Evolutionary conservation across 2,797 vertebrate genomes (phyloP), one percentile per base, ranked within the genome.

Genomic region (Sorex maritimensis): DNA sequence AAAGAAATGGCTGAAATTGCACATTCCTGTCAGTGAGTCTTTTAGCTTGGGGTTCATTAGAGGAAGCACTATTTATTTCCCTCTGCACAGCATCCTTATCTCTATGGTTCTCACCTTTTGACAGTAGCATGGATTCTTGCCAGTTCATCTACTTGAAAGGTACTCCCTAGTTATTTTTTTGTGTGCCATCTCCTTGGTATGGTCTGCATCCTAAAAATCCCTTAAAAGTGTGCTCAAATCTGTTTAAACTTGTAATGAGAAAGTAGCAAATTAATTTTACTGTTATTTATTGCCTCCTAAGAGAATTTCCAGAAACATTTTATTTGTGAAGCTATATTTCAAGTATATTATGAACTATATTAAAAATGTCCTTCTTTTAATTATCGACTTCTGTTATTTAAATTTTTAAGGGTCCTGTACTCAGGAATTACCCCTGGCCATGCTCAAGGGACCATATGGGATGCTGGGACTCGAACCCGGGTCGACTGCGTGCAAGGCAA

Each of bases 261-360:
- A 95, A 90, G 58, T 19, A 63, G n/a, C 14, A 93, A 85, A 85
- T 92, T 81, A 65, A 52, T 69, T 88, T 87, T 88, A 46, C 83
- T 86, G 49, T 49, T 90, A 52, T 92, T 92, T 90, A 88, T 93
- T 96, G 93, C 17, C 68, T 90, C 23, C 13, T 63, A 92, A 91
- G 26, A 84, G 14, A 24, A 38, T 34, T 73, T 58, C 30, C 6
- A 86, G 71, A 94, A 92, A 65, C n/a, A 58, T 81, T 75, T n/a
- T 63, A 4, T 77, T 86, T 94, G 82, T 77, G 93, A 93, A 90
- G 19, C 11, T 44, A 4, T 6, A 38, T 74, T 90, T 90, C n/a
- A 68, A 87, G 38, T 84, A 86, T 30, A 15, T 17, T 23, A 13
- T 87, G 41, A 81, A 4, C 72, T 85, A 26, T 75, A 65, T 93